These are phyloP conservation scores for Biston stratarius DNA, from an alignment of 2,888 invertebrate genomes.

Conservation along the genomic window DNA sequence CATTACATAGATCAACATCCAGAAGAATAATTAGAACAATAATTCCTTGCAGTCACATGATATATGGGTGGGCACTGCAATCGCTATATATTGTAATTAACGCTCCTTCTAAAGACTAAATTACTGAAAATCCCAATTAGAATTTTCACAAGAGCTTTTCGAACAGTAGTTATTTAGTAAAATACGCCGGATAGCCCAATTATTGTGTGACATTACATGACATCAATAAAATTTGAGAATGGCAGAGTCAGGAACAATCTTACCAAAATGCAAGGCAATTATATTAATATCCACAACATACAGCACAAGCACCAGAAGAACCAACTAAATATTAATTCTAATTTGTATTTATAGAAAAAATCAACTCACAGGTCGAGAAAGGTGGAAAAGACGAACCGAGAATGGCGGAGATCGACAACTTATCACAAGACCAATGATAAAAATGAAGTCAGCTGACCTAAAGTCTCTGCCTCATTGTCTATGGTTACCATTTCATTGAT, in stretches of 20 bases:
- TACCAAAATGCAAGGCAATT: constrained; percentile 57
- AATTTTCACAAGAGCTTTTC: background rate
- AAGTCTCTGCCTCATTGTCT: constrained; percentile 74
- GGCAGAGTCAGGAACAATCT: constrained; percentile 65
- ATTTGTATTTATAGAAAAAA: constrained; percentile 59
- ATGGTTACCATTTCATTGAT: constrained; percentile 69
- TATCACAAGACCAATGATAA: constrained; percentile 87
- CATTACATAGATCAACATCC: background rate
- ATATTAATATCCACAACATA: constrained; percentile 54
- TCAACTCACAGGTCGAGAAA: constrained; percentile 82
- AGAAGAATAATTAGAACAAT: background rate
- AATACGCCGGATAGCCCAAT: constrained; percentile 35
- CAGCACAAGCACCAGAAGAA: constrained; percentile 66
- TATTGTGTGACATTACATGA: constrained; percentile 58
- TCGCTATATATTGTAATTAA: background rate
- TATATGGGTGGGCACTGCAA: constrained; percentile 49
- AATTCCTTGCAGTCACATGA: constrained; percentile 58
- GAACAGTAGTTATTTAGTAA: constrained; percentile 14
- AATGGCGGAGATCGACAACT: constrained; percentile 84
- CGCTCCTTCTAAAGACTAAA: background rate
- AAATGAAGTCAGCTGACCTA: constrained; percentile 85
- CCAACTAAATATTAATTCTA: constrained; percentile 51
- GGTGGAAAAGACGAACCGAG: constrained; percentile 83
- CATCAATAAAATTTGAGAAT: constrained; percentile 53
- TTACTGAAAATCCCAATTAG: background rate